Percentiles rank a stretch among this genome's conserved stretches.
These are phyloP conservation scores for Rhadina sibilatrix DNA, from an alignment of 2,113 vertebrate genomes.

Conservation along the genomic window DNA sequence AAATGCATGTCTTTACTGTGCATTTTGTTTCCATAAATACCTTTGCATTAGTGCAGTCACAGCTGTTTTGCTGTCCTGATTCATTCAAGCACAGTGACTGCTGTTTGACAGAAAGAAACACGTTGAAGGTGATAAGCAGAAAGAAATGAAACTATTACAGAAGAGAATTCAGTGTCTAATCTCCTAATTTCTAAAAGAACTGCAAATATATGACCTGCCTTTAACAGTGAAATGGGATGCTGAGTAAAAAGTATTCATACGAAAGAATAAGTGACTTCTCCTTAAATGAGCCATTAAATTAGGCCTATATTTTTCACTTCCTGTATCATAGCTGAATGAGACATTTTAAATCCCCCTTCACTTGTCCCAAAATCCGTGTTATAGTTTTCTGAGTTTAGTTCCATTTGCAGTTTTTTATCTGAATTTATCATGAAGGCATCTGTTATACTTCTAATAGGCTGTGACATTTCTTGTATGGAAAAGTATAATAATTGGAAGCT, in stretches of 20 bases:
- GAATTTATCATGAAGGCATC: not conserved
- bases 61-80: not conserved
- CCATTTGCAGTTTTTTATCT: not conserved
- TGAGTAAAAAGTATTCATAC: not conserved
- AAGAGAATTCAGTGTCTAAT: not conserved
- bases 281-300: not conserved
- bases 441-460: not conserved
- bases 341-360: not conserved
- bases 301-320: not conserved
- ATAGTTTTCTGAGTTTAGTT: not conserved
- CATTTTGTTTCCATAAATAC: conserved; percentile 13
- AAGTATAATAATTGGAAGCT: not conserved
- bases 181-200: not conserved
- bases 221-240: not conserved
- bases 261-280: not conserved
- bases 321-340: not conserved
- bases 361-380: not conserved
- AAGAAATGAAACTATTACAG: not conserved
- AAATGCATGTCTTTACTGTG: not conserved
- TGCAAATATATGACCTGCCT: not conserved
- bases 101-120: not conserved
- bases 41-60: not conserved
- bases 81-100: not conserved
- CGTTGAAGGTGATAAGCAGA: not conserved
- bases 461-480: not conserved